A percentile compares a stretch with the other conserved stretches of the same genome.
Evolutionary conservation across 2,797 vertebrate genomes (phyloP).

Genomic region (Chaenodraco wilsoni): DNA sequence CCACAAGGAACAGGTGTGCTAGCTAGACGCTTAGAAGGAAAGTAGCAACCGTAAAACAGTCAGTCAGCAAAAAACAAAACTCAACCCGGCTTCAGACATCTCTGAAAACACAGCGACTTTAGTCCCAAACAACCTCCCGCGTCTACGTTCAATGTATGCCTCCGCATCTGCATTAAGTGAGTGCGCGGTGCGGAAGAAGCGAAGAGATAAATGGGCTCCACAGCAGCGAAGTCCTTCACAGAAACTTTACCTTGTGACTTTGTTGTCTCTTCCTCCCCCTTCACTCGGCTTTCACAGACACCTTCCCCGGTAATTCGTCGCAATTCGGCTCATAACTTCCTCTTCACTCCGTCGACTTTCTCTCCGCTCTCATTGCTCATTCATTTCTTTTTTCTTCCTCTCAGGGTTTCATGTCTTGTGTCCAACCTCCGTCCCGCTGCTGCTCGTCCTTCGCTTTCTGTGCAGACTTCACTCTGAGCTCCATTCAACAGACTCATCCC

Average conservation of each 20-base stretch:
- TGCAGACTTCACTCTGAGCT: constrained; percentile 61
- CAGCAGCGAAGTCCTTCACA: constrained; percentile 14
- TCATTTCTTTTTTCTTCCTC: constrained; percentile 39
- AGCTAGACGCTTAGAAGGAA: constrained; percentile 28
- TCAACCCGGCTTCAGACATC: constrained; percentile 27
- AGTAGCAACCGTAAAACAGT: constrained; percentile 49
- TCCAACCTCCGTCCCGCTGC: constrained; percentile 4
- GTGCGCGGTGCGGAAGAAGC: background rate
- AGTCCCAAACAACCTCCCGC: constrained; percentile 7
- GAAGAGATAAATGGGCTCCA: background rate
- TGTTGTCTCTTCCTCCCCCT: constrained; percentile 27
- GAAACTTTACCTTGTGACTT: constrained; percentile 77
- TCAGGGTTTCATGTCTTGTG: constrained; percentile 13
- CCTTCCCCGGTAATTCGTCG: constrained; percentile 60
- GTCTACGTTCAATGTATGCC: background rate
- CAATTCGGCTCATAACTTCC: constrained; percentile 55
- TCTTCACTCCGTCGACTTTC: constrained; percentile 23
- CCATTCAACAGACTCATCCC: constrained; percentile 84
- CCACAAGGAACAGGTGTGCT: constrained; percentile 78
- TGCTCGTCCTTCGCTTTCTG: constrained; percentile 39
- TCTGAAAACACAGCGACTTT: constrained; percentile 40
- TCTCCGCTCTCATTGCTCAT: constrained; percentile 36
- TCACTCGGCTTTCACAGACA: constrained; percentile 62
- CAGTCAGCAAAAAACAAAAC: constrained; percentile 51
- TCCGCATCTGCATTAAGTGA: background rate